phyloP scores from a whole-genome alignment of 2,797 vertebrate species.

The Sebastes cheni region DNA sequence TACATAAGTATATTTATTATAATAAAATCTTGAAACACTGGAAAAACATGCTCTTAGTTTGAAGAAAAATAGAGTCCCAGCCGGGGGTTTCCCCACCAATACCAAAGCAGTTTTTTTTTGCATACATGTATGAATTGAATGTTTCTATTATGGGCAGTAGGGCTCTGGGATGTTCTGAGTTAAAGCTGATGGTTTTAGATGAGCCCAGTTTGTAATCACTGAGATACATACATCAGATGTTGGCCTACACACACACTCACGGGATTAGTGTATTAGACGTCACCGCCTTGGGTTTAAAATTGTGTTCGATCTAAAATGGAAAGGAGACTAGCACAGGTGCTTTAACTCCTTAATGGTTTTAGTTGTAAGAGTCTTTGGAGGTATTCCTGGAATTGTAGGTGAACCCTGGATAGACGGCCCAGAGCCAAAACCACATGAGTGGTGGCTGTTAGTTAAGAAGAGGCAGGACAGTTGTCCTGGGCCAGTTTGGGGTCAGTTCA shows the following conservation, averaged over 20 bases:
- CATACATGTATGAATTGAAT: not conserved
- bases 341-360: slow-evolving; percentile 74
- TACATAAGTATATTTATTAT: slow-evolving; percentile 84
- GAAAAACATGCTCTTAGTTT: slow-evolving; percentile 16
- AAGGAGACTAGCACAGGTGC: slow-evolving; percentile 29
- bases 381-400: slow-evolving; percentile 49
- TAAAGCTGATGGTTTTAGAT: not conserved
- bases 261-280: slow-evolving; percentile 47
- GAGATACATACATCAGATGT: slow-evolving; percentile 1
- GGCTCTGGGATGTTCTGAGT: not conserved
- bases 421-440: not conserved
- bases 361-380: slow-evolving; percentile 74
- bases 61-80: not conserved
- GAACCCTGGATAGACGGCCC: not conserved
- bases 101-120: not conserved
- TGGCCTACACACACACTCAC: slow-evolving; percentile 17
- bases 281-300: slow-evolving; percentile 53
- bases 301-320: slow-evolving; percentile 30
- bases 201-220: slow-evolving; percentile 6
- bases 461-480: not conserved
- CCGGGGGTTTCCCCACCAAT: not conserved
- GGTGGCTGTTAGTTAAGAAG: not conserved
- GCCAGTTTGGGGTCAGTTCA: not conserved
- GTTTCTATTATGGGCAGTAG: not conserved
- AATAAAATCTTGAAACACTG: slow-evolving; percentile 69